Conservation (phyloP, 2,888 invertebrate genomes). For the Griposia aprilina region DNA sequence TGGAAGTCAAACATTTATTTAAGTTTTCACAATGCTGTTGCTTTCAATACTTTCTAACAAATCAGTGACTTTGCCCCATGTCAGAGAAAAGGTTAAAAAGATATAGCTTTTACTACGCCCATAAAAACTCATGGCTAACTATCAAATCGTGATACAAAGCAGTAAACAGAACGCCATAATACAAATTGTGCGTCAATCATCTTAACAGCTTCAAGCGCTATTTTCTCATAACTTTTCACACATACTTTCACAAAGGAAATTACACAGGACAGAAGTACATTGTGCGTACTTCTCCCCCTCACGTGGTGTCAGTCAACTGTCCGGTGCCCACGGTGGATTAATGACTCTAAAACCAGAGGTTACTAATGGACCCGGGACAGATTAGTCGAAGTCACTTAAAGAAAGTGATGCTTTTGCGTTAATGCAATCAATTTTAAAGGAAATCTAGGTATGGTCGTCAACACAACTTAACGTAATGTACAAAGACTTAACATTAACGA, state of each 20-base stretch:
- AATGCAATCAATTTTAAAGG: slow-evolving; percentile 35
- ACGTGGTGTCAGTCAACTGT: slow-evolving; percentile 68
- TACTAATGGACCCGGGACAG: slow-evolving; percentile 61
- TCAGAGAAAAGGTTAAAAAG: slow-evolving; percentile 27
- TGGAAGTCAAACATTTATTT: not conserved
- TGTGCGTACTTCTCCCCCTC: slow-evolving; percentile 44
- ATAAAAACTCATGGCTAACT: slow-evolving; percentile 60
- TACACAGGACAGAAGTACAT: slow-evolving; percentile 50
- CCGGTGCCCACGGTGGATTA: slow-evolving; percentile 62
- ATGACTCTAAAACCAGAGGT: slow-evolving; percentile 65
- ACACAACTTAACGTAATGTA: slow-evolving; percentile 7
- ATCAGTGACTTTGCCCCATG: not conserved
- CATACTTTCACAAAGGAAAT: slow-evolving; percentile 62
- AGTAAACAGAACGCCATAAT: slow-evolving; percentile 51
- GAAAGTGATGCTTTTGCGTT: slow-evolving; percentile 54
- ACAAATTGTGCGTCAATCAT: slow-evolving; percentile 59
- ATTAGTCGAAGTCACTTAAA: slow-evolving; percentile 50
- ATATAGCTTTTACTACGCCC: slow-evolving; percentile 39
- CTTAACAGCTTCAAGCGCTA: slow-evolving; percentile 37
- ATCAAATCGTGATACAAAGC: slow-evolving; percentile 57
- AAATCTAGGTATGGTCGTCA: slow-evolving; percentile 3
- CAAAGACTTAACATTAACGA: not conserved
- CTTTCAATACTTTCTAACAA: not conserved
- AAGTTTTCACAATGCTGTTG: not conserved
- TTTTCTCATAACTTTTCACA: slow-evolving; percentile 64